These are phyloP conservation scores for Eulemur macaco DNA, from an alignment of 2,113 vertebrate species.

Conservation along the genomic window DNA sequence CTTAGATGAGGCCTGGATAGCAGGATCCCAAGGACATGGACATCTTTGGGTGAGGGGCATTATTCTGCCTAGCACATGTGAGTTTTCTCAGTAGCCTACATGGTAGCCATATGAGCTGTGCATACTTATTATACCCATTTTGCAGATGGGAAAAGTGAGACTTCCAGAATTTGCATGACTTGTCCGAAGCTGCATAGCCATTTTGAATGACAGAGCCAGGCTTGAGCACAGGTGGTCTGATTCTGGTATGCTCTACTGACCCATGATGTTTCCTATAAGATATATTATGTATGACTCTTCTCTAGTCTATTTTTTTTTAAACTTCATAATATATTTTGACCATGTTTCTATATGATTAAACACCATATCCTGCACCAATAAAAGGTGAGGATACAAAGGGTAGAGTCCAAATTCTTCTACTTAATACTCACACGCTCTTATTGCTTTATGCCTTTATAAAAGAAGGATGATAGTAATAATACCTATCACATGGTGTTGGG, in stretches of 20 bases:
- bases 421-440: background rate
- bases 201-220: background rate
- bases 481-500: background rate
- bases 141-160: background rate
- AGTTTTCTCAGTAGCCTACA: background rate
- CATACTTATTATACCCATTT: background rate
- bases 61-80: background rate
- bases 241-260: background rate
- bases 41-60: background rate
- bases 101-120: background rate
- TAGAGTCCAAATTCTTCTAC: background rate
- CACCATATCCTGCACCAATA: background rate
- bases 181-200: background rate
- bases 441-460: background rate
- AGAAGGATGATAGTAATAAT: background rate
- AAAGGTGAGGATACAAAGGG: background rate
- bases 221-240: background rate
- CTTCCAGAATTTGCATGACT: background rate
- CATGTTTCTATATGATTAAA: conserved; percentile 23
- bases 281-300: background rate
- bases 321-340: background rate
- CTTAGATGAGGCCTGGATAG: background rate
- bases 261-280: background rate
- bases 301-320: background rate
- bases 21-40: background rate